A percentile compares a stretch with the other conserved stretches of the same genome.
phyloP scores from a whole-genome alignment of 1,140 invertebrate species.

The Danaus melanippus region DNA sequence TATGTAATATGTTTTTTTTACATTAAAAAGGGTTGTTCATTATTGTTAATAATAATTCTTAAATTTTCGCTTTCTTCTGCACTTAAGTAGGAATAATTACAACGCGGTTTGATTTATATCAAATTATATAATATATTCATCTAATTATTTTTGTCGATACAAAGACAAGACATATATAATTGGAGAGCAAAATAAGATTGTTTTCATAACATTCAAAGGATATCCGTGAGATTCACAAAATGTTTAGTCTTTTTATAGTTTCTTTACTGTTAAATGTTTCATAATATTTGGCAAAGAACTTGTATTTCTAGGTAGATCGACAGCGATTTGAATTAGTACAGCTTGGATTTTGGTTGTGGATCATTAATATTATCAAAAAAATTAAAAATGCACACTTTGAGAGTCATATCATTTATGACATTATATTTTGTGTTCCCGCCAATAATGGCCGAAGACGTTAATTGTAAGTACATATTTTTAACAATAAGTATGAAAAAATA shows the following conservation, averaged over 20 bases:
- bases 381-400: no score
- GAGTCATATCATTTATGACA: background rate
- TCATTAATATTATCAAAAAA: no score
- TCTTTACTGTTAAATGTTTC: conserved; percentile 30
- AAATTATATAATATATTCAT: no score
- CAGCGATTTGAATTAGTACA: background rate
- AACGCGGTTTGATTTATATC: no score
- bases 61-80: no score
- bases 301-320: conserved; percentile 33
- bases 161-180: no score
- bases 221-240: conserved; percentile 17
- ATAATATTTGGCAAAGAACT: conserved; percentile 29
- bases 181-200: background rate
- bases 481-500: background rate
- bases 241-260: conserved; percentile 21
- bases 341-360: conserved; percentile 1
- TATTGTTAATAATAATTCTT: no score
- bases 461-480: conserved; percentile 24
- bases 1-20: no score
- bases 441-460: conserved; percentile 25
- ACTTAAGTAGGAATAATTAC: no score
- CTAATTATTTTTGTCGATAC: no score
- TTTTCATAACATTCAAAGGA: conserved; percentile 17
- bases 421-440: conserved; percentile 6
- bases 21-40: no score